These are phyloP conservation scores for Tachuris rubrigastra DNA, from an alignment of 2,113 vertebrate species.

Conservation along the genomic window DNA sequence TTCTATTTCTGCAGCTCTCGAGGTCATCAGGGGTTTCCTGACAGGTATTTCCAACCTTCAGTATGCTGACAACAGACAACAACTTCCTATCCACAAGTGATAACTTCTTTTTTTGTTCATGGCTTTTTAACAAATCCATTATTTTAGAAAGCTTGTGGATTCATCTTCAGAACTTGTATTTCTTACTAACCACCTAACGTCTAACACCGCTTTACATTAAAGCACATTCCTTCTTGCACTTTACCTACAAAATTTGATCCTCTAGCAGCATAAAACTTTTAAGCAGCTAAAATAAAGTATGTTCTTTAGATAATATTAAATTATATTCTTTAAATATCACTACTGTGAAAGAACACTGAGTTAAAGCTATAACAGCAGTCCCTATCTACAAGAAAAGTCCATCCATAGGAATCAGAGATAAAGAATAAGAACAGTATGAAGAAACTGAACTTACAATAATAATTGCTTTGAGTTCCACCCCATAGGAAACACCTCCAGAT, in stretches of 20 bases:
- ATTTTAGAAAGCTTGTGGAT: neutral
- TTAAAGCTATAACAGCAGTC: neutral
- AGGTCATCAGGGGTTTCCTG: neutral
- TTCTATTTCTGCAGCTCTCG: neutral
- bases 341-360: neutral
- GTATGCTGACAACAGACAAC: neutral
- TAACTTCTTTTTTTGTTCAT: neutral
- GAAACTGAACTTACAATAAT: neutral
- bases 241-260: neutral
- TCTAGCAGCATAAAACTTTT: neutral
- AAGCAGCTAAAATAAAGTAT: neutral
- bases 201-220: neutral
- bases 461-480: neutral
- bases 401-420: neutral
- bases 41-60: neutral
- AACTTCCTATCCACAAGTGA: neutral
- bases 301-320: neutral
- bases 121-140: neutral
- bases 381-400: neutral
- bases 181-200: neutral
- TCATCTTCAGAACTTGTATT: neutral
- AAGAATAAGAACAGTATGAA: neutral
- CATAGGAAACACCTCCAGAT: neutral
- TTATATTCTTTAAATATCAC: neutral
- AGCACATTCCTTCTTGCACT: neutral